Conservation (phyloP, 2,888 invertebrate species). For the Biston stratarius region DNA sequence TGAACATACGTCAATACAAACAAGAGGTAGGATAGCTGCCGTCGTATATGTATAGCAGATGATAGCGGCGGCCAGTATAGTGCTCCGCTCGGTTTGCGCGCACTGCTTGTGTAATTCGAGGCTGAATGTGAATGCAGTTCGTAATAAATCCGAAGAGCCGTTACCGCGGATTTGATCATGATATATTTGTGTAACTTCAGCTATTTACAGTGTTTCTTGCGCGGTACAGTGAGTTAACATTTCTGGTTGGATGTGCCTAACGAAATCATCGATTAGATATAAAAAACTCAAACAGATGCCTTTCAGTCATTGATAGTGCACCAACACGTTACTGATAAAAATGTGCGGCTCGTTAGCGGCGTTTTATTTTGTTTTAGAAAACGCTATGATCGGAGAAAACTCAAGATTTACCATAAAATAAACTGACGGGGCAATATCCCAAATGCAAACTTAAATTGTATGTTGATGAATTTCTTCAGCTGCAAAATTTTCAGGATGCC, state of each 20-base stretch:
- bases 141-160: slow-evolving; percentile 60
- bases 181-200: slow-evolving; percentile 65
- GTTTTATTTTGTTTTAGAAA: slow-evolving; percentile 48
- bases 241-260: slow-evolving; percentile 56
- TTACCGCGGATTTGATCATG: slow-evolving; percentile 70
- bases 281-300: slow-evolving; percentile 59
- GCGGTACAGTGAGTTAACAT: slow-evolving; percentile 63
- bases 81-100: slow-evolving; percentile 73
- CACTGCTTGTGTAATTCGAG: slow-evolving; percentile 75
- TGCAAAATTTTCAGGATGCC: slow-evolving; percentile 68
- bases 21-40: slow-evolving; percentile 70
- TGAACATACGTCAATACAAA: slow-evolving; percentile 81
- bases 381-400: slow-evolving; percentile 26
- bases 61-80: slow-evolving; percentile 73
- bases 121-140: slow-evolving; percentile 71
- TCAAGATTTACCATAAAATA: slow-evolving; percentile 27
- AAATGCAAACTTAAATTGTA: slow-evolving; percentile 29
- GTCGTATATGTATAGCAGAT: slow-evolving; percentile 72
- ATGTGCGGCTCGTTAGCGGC: slow-evolving; percentile 63
- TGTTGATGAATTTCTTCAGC: slow-evolving; percentile 54
- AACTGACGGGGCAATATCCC: slow-evolving; percentile 4
- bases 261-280: slow-evolving; percentile 63
- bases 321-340: slow-evolving; percentile 61
- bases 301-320: slow-evolving; percentile 60
- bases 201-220: slow-evolving; percentile 50